These are phyloP conservation scores for Hippocampus barbouri DNA, from an alignment of 2,113 vertebrate species.

Conservation along the genomic window DNA sequence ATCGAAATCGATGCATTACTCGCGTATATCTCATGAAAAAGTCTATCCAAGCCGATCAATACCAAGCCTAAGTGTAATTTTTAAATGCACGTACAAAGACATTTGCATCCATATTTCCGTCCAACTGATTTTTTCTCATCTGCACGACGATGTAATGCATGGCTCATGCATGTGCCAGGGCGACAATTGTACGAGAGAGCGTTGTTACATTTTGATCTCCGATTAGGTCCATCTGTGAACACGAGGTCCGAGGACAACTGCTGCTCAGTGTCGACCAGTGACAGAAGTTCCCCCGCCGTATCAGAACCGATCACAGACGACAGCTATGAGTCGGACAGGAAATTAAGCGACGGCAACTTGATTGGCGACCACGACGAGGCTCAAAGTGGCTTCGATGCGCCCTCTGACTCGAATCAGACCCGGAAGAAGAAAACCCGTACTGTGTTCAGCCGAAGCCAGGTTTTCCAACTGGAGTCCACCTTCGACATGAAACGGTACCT, in stretches of 20 bases:
- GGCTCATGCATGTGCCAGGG: not conserved
- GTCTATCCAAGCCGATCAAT: no score
- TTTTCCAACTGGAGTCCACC: slow-evolving; percentile 86
- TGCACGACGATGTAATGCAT: not conserved
- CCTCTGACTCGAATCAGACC: slow-evolving; percentile 36
- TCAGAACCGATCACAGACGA: slow-evolving; percentile 71
- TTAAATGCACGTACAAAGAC: no score
- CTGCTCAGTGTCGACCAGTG: slow-evolving; percentile 71
- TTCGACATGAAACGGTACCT: slow-evolving; percentile 87
- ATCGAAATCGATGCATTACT: not conserved
- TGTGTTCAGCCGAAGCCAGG: slow-evolving; percentile 85
- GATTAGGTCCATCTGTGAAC: slow-evolving; percentile 55
- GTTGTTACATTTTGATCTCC: not conserved
- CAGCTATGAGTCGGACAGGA: slow-evolving; percentile 57
- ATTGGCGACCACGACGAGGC: slow-evolving; percentile 58
- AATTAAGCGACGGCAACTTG: slow-evolving; percentile 38
- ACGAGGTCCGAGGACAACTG: slow-evolving; percentile 48
- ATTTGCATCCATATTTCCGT: no score
- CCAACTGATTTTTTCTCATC: not conserved
- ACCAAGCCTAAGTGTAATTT: no score
- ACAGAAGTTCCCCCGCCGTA: slow-evolving; percentile 78
- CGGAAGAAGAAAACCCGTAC: slow-evolving; percentile 89
- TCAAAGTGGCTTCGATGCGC: slow-evolving; percentile 26
- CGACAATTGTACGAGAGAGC: not conserved
- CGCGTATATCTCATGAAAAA: not conserved